Conservation (phyloP, 2,888 invertebrate species). For the Norana najaformis region DNA sequence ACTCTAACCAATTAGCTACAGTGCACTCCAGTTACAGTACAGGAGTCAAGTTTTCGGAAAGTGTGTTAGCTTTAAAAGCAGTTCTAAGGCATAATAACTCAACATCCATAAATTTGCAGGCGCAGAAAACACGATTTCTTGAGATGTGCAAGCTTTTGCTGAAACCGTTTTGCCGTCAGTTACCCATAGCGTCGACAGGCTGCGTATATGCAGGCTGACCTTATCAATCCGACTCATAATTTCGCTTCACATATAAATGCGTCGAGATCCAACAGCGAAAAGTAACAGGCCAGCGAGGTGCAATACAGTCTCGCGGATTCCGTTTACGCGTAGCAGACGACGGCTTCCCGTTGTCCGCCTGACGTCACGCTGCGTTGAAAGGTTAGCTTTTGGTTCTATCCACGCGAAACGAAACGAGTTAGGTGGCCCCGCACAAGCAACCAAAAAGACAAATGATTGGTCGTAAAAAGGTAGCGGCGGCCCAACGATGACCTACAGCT, state of each 20-base stretch:
- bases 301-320: not conserved
- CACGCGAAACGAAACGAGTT: not conserved
- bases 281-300: not conserved
- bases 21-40: too few relatives aligned
- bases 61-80: not conserved
- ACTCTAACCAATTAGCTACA: too few relatives aligned
- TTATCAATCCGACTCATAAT: not conserved
- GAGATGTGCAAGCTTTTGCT: not conserved
- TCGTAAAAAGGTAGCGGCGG: not conserved
- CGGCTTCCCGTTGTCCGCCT: not conserved
- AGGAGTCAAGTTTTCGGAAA: not conserved
- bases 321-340: constrained; percentile 1
- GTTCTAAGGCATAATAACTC: not conserved
- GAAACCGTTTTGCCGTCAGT: not conserved
- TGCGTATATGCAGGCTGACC: not conserved
- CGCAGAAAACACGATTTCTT: not conserved
- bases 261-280: not conserved
- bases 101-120: not conserved
- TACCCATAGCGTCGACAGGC: not conserved
- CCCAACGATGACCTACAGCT: not conserved
- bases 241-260: not conserved
- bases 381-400: not conserved
- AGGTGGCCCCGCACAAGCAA: constrained; percentile 14
- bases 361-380: constrained; percentile 13
- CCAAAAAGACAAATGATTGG: constrained; percentile 23